Percentiles rank a stretch among this genome's conserved stretches.
Conservation (phyloP, 2,888 invertebrate genomes). For the Seira sanloemensis region DNA sequence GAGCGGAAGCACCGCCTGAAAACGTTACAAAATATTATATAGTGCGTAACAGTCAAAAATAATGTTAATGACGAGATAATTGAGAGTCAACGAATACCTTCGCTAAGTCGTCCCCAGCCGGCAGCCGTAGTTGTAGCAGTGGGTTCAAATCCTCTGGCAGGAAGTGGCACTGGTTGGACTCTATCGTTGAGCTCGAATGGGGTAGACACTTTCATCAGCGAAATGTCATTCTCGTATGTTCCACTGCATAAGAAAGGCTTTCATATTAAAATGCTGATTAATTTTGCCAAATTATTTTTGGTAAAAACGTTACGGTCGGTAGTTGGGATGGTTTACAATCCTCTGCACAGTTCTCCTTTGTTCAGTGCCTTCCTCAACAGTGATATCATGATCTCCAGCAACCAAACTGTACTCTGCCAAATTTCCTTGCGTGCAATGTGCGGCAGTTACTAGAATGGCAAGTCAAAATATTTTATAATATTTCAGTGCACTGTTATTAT, state of each 20-base stretch:
- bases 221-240: slow-evolving; percentile 70
- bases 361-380: slow-evolving; percentile 53
- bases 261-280: neutral
- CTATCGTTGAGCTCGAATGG: slow-evolving; percentile 52
- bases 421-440: slow-evolving; percentile 55
- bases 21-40: no score
- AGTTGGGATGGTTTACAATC: slow-evolving; percentile 48
- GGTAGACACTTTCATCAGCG: slow-evolving; percentile 64
- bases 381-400: slow-evolving; percentile 59
- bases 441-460: no score
- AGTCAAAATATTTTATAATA: no score
- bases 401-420: slow-evolving; percentile 29
- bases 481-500: no score
- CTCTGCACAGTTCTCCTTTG: slow-evolving; percentile 44
- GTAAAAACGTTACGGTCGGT: slow-evolving; percentile 56
- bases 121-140: slow-evolving; percentile 27
- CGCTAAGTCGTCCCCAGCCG: slow-evolving; percentile 72
- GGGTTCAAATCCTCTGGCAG: slow-evolving; percentile 33
- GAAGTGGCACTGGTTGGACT: slow-evolving; percentile 65
- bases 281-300: neutral
- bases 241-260: slow-evolving; percentile 9
- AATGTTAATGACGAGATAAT: no score
- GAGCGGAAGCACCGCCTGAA: slow-evolving; percentile 35
- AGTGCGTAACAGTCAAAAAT: no score
- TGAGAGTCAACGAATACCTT: no score